A percentile compares a stretch with the other conserved stretches of the same genome.
Evolutionary conservation across 2,888 invertebrate species (phyloP).

Genomic region (Serripes groenlandicus): DNA sequence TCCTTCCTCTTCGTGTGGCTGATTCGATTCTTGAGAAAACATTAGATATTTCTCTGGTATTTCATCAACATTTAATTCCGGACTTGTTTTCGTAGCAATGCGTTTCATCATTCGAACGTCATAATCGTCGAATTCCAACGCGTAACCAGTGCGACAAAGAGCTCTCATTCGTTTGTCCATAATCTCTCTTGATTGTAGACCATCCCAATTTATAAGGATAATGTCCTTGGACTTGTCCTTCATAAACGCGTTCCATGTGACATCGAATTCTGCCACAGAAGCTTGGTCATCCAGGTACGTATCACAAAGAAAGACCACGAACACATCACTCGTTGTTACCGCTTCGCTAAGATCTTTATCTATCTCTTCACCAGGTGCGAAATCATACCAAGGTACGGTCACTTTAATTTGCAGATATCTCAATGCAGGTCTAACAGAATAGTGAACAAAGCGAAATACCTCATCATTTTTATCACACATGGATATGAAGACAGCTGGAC

Average conservation of each 20-base stretch:
- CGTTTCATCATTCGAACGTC: constrained; percentile 11
- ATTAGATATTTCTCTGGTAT: background rate
- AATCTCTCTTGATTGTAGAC: background rate
- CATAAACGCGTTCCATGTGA: constrained; percentile 19
- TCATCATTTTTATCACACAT: constrained; percentile 30
- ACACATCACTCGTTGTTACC: background rate
- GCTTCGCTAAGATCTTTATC: background rate
- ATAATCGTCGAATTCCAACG: background rate
- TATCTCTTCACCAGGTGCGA: background rate
- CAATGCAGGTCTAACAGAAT: background rate
- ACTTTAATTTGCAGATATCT: background rate
- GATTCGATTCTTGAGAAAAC: background rate
- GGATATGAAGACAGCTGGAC: constrained; percentile 15
- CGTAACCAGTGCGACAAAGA: background rate
- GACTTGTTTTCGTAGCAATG: background rate
- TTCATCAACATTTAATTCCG: background rate
- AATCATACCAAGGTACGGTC: constrained; percentile 4
- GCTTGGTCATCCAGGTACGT: background rate
- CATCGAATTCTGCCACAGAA: constrained; percentile 19
- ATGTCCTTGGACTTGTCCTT: constrained; percentile 12
- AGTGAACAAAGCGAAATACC: background rate
- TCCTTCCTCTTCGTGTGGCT: too few species aligned
- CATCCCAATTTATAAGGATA: constrained; percentile 15
- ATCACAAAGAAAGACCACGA: constrained; percentile 16
- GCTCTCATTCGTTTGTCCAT: background rate